Conservation (phyloP, 1,140 invertebrate species). For the Oncopeltus fasciatus region DNA sequence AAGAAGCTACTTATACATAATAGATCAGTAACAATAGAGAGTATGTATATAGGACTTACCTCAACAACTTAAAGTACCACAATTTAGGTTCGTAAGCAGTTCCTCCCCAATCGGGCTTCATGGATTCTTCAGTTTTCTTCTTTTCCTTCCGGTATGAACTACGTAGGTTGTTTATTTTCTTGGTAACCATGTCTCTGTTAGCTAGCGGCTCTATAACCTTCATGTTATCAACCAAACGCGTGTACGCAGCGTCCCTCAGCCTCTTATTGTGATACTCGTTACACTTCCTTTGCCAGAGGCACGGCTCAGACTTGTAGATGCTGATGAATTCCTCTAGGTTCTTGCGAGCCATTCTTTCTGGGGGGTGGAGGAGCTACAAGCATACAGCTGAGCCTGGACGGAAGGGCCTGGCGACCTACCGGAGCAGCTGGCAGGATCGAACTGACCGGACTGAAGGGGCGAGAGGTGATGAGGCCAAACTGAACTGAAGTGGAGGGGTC, state of each 20-base stretch:
- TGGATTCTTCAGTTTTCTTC: constrained; percentile 23
- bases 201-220: constrained; percentile 25
- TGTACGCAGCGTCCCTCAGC: constrained; percentile 26
- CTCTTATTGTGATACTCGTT: constrained; percentile 26
- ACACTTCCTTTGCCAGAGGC: constrained; percentile 27
- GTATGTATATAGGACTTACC: no score
- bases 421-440: no score
- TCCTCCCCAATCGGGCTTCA: constrained; percentile 23
- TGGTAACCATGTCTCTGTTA: constrained; percentile 23
- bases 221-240: constrained; percentile 24
- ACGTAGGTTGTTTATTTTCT: constrained; percentile 28
- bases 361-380: no score
- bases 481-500: no score
- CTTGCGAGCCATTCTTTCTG: background rate
- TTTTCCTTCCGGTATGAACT: constrained; percentile 25
- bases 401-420: no score
- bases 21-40: no score
- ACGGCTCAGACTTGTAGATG: constrained; percentile 24
- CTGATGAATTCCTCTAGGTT: constrained; percentile 23
- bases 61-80: constrained; percentile 27
- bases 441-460: no score
- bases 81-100: constrained; percentile 26
- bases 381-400: no score
- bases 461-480: no score
- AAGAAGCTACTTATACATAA: no score